A percentile compares a stretch with the other conserved stretches of the same genome.
These are phyloP conservation scores for Phyto melanocephala DNA, from an alignment of 2,888 invertebrate genomes.

Conservation along the genomic window DNA sequence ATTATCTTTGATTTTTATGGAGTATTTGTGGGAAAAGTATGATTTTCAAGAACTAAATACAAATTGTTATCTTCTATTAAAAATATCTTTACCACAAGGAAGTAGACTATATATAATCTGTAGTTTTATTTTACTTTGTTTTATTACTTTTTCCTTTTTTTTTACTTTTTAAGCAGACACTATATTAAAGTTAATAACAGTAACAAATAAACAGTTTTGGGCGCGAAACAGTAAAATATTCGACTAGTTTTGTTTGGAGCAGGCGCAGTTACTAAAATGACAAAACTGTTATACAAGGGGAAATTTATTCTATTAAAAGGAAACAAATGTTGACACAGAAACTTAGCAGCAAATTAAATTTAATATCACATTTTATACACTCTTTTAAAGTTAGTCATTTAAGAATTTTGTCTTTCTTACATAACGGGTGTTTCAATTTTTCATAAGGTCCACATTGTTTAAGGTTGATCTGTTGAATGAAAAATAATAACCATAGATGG, in stretches of 20 bases:
- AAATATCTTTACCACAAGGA: slow-evolving; percentile 37
- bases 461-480: too few species aligned
- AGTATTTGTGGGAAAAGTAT: slow-evolving; percentile 24
- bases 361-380: too few species aligned
- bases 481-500: too few species aligned
- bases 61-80: too few species aligned
- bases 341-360: too few species aligned
- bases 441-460: too few species aligned
- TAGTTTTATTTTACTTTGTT: neutral
- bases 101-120: neutral
- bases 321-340: neutral
- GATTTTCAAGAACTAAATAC: slow-evolving; percentile 7
- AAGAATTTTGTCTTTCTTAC: too few species aligned
- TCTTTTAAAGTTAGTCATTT: too few species aligned
- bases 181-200: neutral
- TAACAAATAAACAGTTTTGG: slow-evolving; percentile 16
- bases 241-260: slow-evolving; percentile 33
- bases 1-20: neutral
- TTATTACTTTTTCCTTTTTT: neutral
- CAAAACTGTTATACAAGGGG: slow-evolving; percentile 48
- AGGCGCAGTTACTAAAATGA: slow-evolving; percentile 12
- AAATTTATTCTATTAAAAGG: neutral
- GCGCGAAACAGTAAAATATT: slow-evolving; percentile 53
- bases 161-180: neutral
- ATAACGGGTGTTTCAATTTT: too few species aligned